phyloP scores from a whole-genome alignment of 2,888 invertebrate genomes.

The Chrysomela aeneicollis region DNA sequence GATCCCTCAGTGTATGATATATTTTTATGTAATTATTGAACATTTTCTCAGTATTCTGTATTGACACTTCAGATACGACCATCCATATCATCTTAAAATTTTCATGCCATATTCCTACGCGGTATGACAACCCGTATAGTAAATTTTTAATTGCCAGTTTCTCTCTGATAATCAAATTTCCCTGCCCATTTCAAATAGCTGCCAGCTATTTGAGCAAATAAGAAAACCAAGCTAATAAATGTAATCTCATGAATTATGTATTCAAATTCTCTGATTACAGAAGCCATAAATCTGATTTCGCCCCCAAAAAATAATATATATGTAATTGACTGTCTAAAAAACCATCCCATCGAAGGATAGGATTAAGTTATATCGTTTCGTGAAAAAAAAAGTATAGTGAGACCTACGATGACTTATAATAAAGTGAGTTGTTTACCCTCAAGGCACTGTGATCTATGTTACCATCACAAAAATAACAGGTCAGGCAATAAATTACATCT shows the following conservation, averaged over 20 bases:
- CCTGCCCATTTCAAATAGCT: constrained; percentile 15
- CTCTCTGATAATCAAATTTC: not conserved
- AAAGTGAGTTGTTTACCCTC: constrained; percentile 38
- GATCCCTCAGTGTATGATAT: too few relatives aligned
- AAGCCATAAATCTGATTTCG: constrained; percentile 23
- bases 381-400: constrained; percentile 28
- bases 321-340: constrained; percentile 31
- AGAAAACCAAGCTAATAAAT: constrained; percentile 18
- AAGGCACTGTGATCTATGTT: constrained; percentile 36
- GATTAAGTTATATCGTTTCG: constrained; percentile 28
- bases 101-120: too few relatives aligned
- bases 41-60: too few relatives aligned
- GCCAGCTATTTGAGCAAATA: constrained; percentile 16
- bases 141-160: not conserved
- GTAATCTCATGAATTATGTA: constrained; percentile 29
- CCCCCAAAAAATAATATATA: constrained; percentile 27
- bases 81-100: too few relatives aligned
- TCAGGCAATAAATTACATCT: constrained; percentile 35
- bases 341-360: constrained; percentile 29
- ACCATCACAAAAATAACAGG: constrained; percentile 38
- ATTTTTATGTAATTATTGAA: too few relatives aligned
- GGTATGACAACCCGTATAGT: too few relatives aligned
- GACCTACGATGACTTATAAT: constrained; percentile 36
- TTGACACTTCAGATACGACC: too few relatives aligned
- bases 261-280: constrained; percentile 29